A percentile compares a stretch with the other conserved stretches of the same genome.
phyloP scores from a whole-genome alignment of 2,113 vertebrate genomes.

The Petroica traversi region DNA sequence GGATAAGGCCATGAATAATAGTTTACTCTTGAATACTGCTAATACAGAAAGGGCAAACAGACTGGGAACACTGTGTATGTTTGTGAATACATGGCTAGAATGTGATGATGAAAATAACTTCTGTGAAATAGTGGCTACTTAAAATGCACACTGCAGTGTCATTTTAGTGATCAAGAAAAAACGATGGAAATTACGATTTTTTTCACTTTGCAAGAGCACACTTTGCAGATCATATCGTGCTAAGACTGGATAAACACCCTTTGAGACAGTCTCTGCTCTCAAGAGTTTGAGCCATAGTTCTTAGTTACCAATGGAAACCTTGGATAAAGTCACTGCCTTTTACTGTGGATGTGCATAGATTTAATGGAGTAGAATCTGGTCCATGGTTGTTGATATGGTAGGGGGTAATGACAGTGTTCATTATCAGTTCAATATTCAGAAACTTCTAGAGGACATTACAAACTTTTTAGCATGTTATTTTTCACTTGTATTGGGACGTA shows the following conservation, averaged over 20 bases:
- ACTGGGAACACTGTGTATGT: fast-evolving
- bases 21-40: not conserved
- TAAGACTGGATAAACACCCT: not conserved
- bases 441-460: not conserved
- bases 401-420: not conserved
- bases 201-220: not conserved
- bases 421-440: not conserved
- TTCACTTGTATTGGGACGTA: not conserved
- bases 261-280: not conserved
- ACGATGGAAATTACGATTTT: not conserved
- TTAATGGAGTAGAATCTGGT: not conserved
- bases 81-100: not conserved
- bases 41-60: not conserved
- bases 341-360: not conserved
- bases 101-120: fast-evolving
- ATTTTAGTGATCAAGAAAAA: not conserved
- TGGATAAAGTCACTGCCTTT: not conserved
- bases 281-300: not conserved
- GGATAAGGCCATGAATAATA: not conserved
- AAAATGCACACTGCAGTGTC: not conserved
- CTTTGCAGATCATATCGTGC: fast-evolving
- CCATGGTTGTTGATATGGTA: not conserved
- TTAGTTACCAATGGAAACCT: not conserved
- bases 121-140: not conserved
- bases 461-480: not conserved